Evolutionary conservation across 1,140 invertebrate genomes (phyloP).

Genomic region (Gerris buenoi): DNA sequence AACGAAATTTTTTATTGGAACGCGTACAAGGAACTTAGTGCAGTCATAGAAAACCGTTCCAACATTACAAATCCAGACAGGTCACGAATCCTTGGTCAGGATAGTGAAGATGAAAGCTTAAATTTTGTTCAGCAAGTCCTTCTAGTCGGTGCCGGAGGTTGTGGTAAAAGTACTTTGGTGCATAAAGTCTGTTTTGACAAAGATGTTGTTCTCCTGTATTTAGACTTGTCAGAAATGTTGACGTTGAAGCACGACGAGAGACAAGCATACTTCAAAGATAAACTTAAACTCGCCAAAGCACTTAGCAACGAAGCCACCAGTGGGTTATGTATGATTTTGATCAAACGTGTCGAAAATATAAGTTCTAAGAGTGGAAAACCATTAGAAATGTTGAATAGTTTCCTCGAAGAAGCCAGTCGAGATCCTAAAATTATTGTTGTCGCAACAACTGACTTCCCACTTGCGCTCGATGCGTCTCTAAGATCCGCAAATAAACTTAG

Average conservation of each 20-base stretch:
- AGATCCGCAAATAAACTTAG: slow-evolving; percentile 27
- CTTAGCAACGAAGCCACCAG: slow-evolving; percentile 22
- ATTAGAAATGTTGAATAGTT: slow-evolving; percentile 7
- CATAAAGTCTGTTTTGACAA: slow-evolving; percentile 12
- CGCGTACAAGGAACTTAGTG: background rate
- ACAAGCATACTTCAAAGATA: slow-evolving; percentile 27
- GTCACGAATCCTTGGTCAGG: no score
- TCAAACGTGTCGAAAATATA: slow-evolving; percentile 2
- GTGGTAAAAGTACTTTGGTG: slow-evolving; percentile 22
- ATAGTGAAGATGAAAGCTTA: background rate
- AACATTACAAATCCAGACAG: no score
- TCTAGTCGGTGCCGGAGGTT: slow-evolving; percentile 20
- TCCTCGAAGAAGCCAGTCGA: slow-evolving; percentile 4
- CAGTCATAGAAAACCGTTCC: background rate
- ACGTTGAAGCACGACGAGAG: slow-evolving; percentile 31
- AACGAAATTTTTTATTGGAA: slow-evolving; percentile 4
- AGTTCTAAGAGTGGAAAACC: slow-evolving; percentile 6
- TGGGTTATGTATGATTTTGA: slow-evolving; percentile 15
- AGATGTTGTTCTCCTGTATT: slow-evolving; percentile 13
- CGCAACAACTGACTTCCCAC: slow-evolving; percentile 29
- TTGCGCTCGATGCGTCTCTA: slow-evolving; percentile 26
- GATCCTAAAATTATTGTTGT: slow-evolving; percentile 24
- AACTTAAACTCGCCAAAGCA: slow-evolving; percentile 29
- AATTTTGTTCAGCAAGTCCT: slow-evolving; percentile 17
- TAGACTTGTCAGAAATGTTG: slow-evolving; percentile 17